phyloP scores from a whole-genome alignment of 1,140 invertebrate genomes.

The Pogonomyrmex californicus region DNA sequence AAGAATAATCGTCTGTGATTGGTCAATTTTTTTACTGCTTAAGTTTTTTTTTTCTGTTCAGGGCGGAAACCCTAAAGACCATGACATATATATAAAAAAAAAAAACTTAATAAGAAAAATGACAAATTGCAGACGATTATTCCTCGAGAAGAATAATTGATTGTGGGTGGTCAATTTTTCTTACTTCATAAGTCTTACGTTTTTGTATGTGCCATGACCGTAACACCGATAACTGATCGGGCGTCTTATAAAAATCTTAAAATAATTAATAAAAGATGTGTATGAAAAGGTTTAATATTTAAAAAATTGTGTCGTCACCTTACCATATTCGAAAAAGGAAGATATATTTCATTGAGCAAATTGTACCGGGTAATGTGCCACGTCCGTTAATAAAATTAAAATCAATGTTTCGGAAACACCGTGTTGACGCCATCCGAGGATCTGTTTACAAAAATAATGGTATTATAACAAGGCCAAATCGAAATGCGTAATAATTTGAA shows the following conservation, averaged over 20 bases:
- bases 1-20: too few relatives aligned
- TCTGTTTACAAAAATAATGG: slow-evolving; percentile 25
- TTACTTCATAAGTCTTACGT: too few relatives aligned
- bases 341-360: neutral
- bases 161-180: too few relatives aligned
- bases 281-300: neutral
- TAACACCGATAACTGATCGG: neutral
- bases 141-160: too few relatives aligned
- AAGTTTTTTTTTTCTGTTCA: too few relatives aligned
- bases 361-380: neutral
- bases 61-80: too few relatives aligned
- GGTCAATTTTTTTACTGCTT: too few relatives aligned
- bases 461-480: neutral
- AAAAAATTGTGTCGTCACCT: neutral
- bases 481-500: neutral
- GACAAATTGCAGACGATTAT: too few relatives aligned
- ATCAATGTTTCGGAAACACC: neutral
- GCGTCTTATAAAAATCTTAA: neutral
- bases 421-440: neutral
- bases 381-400: neutral
- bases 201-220: too few relatives aligned
- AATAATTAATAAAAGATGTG: neutral
- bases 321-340: neutral
- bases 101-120: too few relatives aligned
- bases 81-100: too few relatives aligned